Percentiles rank a stretch among this genome's conserved stretches.
Conservation (phyloP, 2,113 vertebrate species). For the Mellivora capensis region DNA sequence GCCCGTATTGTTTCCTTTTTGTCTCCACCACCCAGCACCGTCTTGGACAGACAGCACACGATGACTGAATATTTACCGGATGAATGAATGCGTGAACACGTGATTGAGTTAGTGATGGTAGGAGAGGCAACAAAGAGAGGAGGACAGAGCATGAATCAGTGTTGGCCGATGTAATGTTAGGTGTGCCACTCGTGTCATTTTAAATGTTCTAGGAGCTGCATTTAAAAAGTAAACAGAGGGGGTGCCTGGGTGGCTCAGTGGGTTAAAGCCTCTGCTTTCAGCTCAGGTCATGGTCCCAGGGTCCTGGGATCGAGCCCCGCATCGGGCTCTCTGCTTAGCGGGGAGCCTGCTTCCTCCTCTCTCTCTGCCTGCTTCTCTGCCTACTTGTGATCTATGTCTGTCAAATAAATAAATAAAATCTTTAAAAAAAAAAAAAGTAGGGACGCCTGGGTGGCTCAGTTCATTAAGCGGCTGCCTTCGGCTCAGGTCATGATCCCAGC, state of each 20-base stretch:
- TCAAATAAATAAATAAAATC: no score
- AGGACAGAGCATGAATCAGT: neutral
- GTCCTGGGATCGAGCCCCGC: rapidly evolving
- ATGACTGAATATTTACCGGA: neutral
- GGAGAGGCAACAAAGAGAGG: neutral
- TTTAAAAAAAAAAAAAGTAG: neutral
- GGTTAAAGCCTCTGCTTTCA: neutral
- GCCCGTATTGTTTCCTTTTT: neutral
- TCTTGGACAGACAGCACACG: neutral
- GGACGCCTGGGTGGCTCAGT: neutral
- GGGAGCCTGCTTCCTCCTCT: neutral
- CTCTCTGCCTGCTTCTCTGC: neutral
- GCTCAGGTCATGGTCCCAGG: neutral
- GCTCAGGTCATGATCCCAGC: neutral
- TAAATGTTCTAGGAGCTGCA: neutral
- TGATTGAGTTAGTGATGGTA: neutral
- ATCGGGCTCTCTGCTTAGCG: neutral
- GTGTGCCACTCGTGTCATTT: neutral
- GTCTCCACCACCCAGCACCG: neutral
- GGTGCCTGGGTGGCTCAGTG: neutral
- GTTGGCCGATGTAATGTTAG: neutral
- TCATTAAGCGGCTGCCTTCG: rapidly evolving
- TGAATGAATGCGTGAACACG: neutral
- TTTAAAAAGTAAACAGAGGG: neutral
- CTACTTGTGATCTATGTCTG: no score